Percentiles rank a stretch among this genome's conserved stretches.
phyloP scores from a whole-genome alignment of 2,797 vertebrate species.

The Cryptoprocta ferox region DNA sequence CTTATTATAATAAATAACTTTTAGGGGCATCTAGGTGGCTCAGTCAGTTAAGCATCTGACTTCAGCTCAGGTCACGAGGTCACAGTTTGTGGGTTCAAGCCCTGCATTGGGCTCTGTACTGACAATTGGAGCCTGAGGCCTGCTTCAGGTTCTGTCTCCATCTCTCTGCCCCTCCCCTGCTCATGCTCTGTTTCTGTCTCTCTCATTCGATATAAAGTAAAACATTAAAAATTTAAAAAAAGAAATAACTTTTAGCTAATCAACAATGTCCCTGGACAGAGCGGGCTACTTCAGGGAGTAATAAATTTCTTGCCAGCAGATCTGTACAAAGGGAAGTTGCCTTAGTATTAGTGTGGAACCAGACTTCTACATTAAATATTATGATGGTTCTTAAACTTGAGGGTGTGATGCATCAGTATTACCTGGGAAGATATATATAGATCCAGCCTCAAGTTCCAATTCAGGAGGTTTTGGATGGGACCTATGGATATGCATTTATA shows the following conservation, averaged over 20 bases:
- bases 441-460: not conserved
- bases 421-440: not conserved
- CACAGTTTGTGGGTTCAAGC: no score
- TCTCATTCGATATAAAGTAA: no score
- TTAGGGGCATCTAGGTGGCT: not conserved
- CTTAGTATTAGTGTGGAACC: not conserved
- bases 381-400: not conserved
- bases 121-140: no score
- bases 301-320: not conserved
- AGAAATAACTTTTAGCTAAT: not conserved
- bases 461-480: not conserved
- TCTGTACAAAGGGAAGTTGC: not conserved
- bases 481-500: not conserved
- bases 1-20: not conserved
- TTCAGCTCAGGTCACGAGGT: no score
- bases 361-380: conserved; percentile 21
- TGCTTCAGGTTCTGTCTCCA: no score
- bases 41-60: no score
- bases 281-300: not conserved
- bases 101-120: no score
- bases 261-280: not conserved
- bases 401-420: not conserved
- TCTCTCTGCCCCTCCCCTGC: no score
- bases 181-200: no score
- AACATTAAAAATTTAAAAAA: no score